Conservation (phyloP, 2,113 vertebrate genomes). For the Xerus inauris region DNA sequence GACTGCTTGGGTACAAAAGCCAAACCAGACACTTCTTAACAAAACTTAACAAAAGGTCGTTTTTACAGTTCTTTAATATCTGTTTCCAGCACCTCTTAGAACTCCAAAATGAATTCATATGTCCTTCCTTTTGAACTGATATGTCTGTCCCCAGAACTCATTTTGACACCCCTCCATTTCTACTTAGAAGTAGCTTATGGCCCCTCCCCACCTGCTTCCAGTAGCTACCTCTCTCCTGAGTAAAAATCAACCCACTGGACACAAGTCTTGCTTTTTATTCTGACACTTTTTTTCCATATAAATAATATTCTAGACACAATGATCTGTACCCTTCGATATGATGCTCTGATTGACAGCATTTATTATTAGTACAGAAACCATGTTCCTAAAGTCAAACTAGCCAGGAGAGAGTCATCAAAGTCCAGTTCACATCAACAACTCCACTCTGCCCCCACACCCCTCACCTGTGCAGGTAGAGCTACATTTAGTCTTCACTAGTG, state of each 20-base stretch:
- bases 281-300: conserved; percentile 27
- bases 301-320: conserved; percentile 47
- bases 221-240: not conserved
- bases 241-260: not conserved
- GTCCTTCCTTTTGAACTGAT: conserved; percentile 3
- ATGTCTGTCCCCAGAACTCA: not conserved
- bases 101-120: conserved; percentile 2
- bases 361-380: conserved; percentile 27
- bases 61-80: conserved; percentile 36
- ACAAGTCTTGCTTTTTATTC: not conserved
- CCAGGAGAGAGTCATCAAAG: not conserved
- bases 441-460: not conserved
- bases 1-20: not conserved
- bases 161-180: not conserved
- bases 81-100: not conserved
- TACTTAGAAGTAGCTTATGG: not conserved
- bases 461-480: not conserved
- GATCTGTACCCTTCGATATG: not conserved
- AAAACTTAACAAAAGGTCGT: not conserved
- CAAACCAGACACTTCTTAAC: not conserved
- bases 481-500: not conserved
- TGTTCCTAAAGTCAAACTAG: conserved; percentile 1
- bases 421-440: not conserved
- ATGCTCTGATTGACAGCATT: conserved; percentile 46
- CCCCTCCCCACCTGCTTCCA: not conserved